phyloP scores from a whole-genome alignment of 1,140 invertebrate genomes.

The Hermatobates lingyangjiaoensis region DNA sequence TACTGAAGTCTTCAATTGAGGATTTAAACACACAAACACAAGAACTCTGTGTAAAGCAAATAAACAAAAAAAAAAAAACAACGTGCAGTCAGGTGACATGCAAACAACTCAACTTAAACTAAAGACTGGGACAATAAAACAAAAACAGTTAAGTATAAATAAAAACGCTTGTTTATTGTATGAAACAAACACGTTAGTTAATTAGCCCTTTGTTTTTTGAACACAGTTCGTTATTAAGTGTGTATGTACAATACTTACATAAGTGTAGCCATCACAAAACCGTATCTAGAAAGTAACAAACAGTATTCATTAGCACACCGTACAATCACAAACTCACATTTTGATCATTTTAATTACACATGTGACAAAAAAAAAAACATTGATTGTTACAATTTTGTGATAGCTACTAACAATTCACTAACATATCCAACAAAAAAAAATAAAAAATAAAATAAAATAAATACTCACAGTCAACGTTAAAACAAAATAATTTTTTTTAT shows the following conservation, averaged over 20 bases:
- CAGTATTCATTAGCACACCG: background rate
- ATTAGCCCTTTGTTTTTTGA: conserved; percentile 1
- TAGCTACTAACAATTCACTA: background rate
- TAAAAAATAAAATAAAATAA: background rate
- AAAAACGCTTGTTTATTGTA: conserved; percentile 6
- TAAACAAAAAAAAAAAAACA: too few species aligned
- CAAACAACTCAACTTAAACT: too few species aligned
- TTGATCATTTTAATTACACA: background rate
- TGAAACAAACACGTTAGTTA: conserved; percentile 12
- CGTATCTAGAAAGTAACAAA: background rate
- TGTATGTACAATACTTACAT: conserved; percentile 9
- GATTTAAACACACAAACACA: too few species aligned
- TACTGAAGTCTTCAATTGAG: too few species aligned
- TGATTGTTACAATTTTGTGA: background rate
- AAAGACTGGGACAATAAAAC: too few species aligned
- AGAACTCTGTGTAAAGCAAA: too few species aligned
- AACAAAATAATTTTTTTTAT: background rate
- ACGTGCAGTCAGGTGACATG: too few species aligned
- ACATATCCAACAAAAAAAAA: background rate
- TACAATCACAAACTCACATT: background rate
- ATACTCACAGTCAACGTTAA: background rate
- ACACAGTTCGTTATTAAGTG: background rate
- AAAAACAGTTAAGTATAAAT: background rate
- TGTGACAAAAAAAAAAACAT: background rate
- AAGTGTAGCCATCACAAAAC: conserved; percentile 9